These are phyloP conservation scores for Archips xylosteana DNA, from an alignment of 2,888 invertebrate species.

Conservation along the genomic window DNA sequence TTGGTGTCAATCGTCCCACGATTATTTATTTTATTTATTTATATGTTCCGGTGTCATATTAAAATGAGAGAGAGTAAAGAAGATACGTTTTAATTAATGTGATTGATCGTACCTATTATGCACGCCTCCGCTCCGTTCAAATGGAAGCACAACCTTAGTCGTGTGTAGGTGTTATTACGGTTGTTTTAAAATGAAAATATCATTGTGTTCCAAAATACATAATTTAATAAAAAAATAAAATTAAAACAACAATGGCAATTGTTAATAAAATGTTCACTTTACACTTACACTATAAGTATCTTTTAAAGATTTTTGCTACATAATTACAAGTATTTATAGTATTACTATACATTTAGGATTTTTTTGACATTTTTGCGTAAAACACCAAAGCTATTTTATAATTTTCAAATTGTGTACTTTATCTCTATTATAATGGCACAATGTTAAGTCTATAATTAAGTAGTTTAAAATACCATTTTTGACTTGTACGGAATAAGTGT, in stretches of 20 bases:
- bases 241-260: slow-evolving; percentile 77
- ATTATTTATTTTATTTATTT: too few relatives aligned
- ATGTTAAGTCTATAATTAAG: slow-evolving; percentile 16
- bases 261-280: slow-evolving; percentile 56
- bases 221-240: slow-evolving; percentile 68
- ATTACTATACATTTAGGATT: slow-evolving; percentile 34
- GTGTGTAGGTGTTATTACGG: background rate
- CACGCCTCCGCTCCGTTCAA: too few relatives aligned
- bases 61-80: too few relatives aligned
- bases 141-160: too few relatives aligned
- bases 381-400: background rate
- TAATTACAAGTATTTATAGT: slow-evolving; percentile 44
- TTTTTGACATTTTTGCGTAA: background rate
- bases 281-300: slow-evolving; percentile 56
- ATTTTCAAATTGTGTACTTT: background rate
- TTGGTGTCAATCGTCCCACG: too few relatives aligned
- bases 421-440: slow-evolving; percentile 19
- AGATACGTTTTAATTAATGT: too few relatives aligned
- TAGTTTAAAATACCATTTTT: slow-evolving; percentile 1
- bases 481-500: background rate
- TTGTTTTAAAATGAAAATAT: slow-evolving; percentile 15
- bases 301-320: slow-evolving; percentile 64
- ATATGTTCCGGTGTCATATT: too few relatives aligned
- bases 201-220: slow-evolving; percentile 59
- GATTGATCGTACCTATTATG: too few relatives aligned